A percentile compares a stretch with the other conserved stretches of the same genome.
These are phyloP conservation scores for Amphiprion ocellaris DNA, from an alignment of 2,113 vertebrate species.

Conservation along the genomic window DNA sequence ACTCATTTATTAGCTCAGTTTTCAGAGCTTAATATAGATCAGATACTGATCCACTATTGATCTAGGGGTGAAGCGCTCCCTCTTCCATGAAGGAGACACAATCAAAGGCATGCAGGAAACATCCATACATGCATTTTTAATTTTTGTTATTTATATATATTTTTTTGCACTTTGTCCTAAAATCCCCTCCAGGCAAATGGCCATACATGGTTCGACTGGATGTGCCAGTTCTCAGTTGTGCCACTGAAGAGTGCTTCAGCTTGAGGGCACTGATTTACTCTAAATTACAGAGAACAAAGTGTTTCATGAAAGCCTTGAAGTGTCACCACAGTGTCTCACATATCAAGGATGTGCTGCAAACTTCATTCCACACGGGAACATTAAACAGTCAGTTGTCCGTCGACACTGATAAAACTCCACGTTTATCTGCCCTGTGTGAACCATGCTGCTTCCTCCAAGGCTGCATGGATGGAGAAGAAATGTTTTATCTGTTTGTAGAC, in stretches of 20 bases:
- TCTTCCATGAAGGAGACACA: neutral
- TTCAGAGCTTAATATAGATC: neutral
- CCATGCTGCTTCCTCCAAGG: conserved; percentile 18
- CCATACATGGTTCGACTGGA: neutral
- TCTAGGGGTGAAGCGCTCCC: conserved; percentile 3
- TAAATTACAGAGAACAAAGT: neutral
- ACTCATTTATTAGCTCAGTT: neutral
- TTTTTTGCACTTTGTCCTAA: conserved; percentile 9
- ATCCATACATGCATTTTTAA: neutral
- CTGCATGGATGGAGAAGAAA: conserved; percentile 3
- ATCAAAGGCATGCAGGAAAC: conserved; percentile 19
- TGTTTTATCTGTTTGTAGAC: conserved; percentile 20
- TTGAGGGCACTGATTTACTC: neutral
- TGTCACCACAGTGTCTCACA: conserved; percentile 9
- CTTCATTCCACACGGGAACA: conserved; percentile 3
- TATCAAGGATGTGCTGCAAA: conserved; percentile 18
- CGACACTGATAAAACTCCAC: conserved; percentile 37
- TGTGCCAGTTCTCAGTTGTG: neutral
- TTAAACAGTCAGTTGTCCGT: conserved; percentile 16
- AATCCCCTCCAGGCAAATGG: neutral
- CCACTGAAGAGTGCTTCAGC: neutral
- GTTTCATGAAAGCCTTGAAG: neutral
- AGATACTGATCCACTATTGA: conserved; percentile 23
- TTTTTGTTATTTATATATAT: no score
- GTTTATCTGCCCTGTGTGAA: conserved; percentile 55